Base-by-base conservation (phyloP, 23 tunicate genomes). In the Styela plicata region DNA sequence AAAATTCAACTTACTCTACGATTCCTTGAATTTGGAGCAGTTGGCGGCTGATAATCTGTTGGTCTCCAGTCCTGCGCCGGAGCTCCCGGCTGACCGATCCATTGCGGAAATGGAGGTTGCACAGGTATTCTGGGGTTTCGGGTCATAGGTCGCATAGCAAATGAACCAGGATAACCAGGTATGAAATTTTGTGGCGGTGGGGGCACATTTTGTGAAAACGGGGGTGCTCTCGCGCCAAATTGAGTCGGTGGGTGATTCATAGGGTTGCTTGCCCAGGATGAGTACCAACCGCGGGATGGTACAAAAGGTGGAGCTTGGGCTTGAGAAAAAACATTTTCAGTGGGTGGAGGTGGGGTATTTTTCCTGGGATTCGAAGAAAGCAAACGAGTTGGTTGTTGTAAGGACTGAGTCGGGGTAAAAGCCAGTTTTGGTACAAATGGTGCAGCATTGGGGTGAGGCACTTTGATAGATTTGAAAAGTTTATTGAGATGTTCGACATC, bases 401-500 rank as follows among this genome's bases (percentile, higher is more conserved):
- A 32, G 7, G 66, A 23, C 2, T 76, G 81, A 29, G 81, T 76
- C n/a, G 81, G 81, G 13, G 81, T 76, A 2, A 76, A 76, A 52
- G 81, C 81, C 26, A 76, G 81, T 76, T 53, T 76, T 24, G 64
- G 81, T 21, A 29, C 20, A 30, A 71, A 71, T 16, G 77, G 37
- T 16, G 77, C 3, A 10, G 30, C 71, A 32, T 32, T 32, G 3
- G 77, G 34, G 22, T 53, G 64, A 23, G 81, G 24, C 20, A 76
- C 31, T 76, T 76, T 76, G 27, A 76, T 76, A 25, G 81, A 76
- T 76, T 76, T 76, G 81, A 76, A 76, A 52, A 76, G 81, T 33
- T 76, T 52, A 24, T 76, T 57, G 31, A 76, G 81, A 76, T 76
- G 81, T 20, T 76, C 66, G 0, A 23, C 28, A 5, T 44, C 81